A percentile compares a stretch with the other conserved stretches of the same genome.
Conservation (phyloP, 2,797 vertebrate species). For the Harpagifer antarcticus region DNA sequence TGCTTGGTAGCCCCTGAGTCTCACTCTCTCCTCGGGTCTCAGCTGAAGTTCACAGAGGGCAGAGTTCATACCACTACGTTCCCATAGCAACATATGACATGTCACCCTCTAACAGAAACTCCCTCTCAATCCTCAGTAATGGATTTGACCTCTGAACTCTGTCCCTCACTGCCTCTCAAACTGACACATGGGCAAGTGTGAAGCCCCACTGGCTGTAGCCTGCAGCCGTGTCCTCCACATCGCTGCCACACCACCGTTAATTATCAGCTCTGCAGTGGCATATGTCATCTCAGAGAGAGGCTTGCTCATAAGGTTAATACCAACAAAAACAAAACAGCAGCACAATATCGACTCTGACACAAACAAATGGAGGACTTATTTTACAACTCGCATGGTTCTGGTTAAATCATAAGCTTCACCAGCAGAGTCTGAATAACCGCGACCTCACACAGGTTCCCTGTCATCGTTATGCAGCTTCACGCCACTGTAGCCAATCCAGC, state of each 20-base stretch:
- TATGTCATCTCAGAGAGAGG: conserved; percentile 49
- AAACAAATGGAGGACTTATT: conserved; percentile 29
- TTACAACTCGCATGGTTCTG: conserved; percentile 33
- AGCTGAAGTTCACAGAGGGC: conserved; percentile 80
- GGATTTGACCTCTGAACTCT: conserved; percentile 84
- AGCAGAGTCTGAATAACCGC: conserved; percentile 52
- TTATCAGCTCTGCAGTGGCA: conserved; percentile 55
- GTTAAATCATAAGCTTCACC: conserved; percentile 57
- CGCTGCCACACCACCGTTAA: conserved; percentile 55
- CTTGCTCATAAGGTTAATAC: conserved; percentile 26
- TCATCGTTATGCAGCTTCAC: conserved; percentile 70
- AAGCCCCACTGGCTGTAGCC: conserved; percentile 66
- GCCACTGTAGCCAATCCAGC: conserved; percentile 65
- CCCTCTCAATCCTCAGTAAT: conserved; percentile 82
- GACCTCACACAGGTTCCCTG: conserved; percentile 67
- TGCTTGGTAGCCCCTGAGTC: conserved; percentile 34
- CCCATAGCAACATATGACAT: conserved; percentile 84
- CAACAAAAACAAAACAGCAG: not conserved
- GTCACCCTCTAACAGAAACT: conserved; percentile 76
- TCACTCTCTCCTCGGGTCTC: conserved; percentile 64
- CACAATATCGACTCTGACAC: conserved; percentile 3
- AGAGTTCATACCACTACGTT: conserved; percentile 78
- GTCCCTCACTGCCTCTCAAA: conserved; percentile 70
- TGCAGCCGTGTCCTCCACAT: conserved; percentile 51
- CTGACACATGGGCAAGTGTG: conserved; percentile 72